Evolutionary conservation across 2,797 vertebrate genomes (phyloP), one percentile per base, ranked within the genome.

Genomic region (Lepidocolaptes lacrymiger): DNA sequence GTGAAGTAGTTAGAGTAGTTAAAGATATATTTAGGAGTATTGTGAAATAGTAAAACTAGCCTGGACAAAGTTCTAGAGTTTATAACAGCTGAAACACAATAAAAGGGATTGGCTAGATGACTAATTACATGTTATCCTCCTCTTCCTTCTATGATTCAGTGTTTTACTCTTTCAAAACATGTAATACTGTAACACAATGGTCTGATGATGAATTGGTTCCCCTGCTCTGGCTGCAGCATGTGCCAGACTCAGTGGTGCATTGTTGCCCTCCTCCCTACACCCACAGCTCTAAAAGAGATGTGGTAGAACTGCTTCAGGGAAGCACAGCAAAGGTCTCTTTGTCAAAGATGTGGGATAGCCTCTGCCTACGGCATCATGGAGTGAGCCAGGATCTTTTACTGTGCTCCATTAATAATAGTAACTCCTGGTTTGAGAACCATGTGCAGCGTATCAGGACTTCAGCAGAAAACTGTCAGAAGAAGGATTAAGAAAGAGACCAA

Each of bases 11-110:
- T 83, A 16, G 67, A 71, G 13, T 20, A 64, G n/a, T 74, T 72
- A 49, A 44, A 91, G 41, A 24, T 30, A 28, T 1, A 6, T 58
- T 58, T 51, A 55, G 34, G 20, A 69, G 39, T 52, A 34, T 44
- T 69, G 41, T 26, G 44, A 85, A 74, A 48, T 20, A 51, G 24
- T 74, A 56, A 67, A 94, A 87, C 72, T 16, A 48, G 56, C 8
- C 64, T 55, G 81, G 46, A 56, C 84, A 95, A 89, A 91, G 75
- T 79, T 28, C 68, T 49, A 3, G 37, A 46, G 43, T 78, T 91
- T 26, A 7, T 64, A 67, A 59, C 1, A 5, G 36, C 62, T 75
- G 78, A 88, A 76, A 48, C 36, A 54, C 23, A 48, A 46, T 89
- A 82, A 66, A 88, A 85, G 79, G 59, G 66, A 59, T 89, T 44